A percentile compares a stretch with the other conserved stretches of the same genome.
Conservation (phyloP, 2,888 invertebrate genomes). For the Ernsta delagoae region DNA sequence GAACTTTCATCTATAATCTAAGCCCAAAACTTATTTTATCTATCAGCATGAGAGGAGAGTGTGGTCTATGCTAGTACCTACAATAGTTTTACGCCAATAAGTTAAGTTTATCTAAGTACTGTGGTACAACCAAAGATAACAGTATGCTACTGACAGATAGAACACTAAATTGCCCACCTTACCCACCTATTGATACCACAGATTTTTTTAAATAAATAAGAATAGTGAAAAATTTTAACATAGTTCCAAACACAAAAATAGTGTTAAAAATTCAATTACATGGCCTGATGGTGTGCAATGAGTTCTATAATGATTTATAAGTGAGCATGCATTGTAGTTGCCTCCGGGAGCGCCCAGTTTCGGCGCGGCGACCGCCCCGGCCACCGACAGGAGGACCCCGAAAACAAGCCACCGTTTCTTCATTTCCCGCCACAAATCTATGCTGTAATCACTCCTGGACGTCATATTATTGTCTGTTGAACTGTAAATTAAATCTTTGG, state of each 20-base stretch:
- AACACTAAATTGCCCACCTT: too few relatives aligned
- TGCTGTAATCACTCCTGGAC: slow-evolving; percentile 50
- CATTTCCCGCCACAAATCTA: slow-evolving; percentile 61
- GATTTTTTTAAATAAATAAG: too few relatives aligned
- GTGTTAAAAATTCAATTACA: slow-evolving; percentile 56
- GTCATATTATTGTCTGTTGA: slow-evolving; percentile 40
- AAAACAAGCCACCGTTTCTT: slow-evolving; percentile 64
- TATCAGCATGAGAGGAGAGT: too few relatives aligned
- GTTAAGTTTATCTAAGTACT: too few relatives aligned
- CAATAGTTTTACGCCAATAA: too few relatives aligned
- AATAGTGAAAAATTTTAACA: too few relatives aligned
- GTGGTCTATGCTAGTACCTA: too few relatives aligned
- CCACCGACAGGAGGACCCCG: slow-evolving; percentile 62
- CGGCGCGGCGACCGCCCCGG: slow-evolving; percentile 65
- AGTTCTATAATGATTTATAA: slow-evolving; percentile 69
- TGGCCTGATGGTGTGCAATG: slow-evolving; percentile 70
- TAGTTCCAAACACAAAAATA: background rate
- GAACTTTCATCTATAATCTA: too few relatives aligned
- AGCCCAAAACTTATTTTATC: too few relatives aligned
- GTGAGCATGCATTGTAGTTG: slow-evolving; percentile 69
- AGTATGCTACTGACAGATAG: too few relatives aligned
- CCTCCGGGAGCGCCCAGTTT: slow-evolving; percentile 71
- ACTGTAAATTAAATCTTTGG: slow-evolving; percentile 44
- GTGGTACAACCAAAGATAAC: too few relatives aligned
- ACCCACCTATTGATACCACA: too few relatives aligned